Conservation (phyloP, 2,113 vertebrate species). For the Grammomys dolichurus region DNA sequence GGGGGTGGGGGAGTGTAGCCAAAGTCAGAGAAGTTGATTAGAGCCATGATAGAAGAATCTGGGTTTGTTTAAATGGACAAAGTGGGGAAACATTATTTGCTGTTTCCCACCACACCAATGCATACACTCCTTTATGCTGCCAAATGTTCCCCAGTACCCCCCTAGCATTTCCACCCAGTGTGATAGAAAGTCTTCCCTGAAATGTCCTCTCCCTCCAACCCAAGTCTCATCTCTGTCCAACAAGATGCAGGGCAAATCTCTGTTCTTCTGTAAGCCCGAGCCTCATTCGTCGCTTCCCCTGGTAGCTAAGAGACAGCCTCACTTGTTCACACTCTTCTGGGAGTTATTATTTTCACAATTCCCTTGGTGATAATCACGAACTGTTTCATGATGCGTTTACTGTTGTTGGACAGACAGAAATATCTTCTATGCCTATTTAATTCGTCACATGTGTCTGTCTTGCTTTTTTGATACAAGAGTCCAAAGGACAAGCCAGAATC, state of each 20-base stretch:
- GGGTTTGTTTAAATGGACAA: neutral
- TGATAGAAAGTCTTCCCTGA: neutral
- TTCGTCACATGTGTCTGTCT: slow-evolving; percentile 72
- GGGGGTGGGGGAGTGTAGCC: too few species aligned
- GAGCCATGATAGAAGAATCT: neutral
- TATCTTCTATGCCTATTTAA: slow-evolving; percentile 76
- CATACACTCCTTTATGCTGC: too few species aligned
- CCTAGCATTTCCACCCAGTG: neutral
- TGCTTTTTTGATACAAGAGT: slow-evolving; percentile 58
- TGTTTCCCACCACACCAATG: neutral
- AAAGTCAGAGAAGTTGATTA: neutral
- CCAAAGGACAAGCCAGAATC: slow-evolving; percentile 68
- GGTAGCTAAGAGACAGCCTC: neutral
- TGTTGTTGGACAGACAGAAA: slow-evolving; percentile 79
- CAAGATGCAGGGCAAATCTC: neutral
- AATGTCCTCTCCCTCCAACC: neutral
- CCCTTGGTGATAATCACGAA: slow-evolving; percentile 74
- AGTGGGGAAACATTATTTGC: neutral
- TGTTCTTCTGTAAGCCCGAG: neutral
- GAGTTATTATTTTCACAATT: slow-evolving; percentile 76
- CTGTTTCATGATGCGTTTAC: slow-evolving; percentile 71
- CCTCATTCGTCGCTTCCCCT: neutral
- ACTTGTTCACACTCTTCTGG: slow-evolving; percentile 36
- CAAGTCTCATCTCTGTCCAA: neutral
- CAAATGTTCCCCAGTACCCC: neutral